Evolutionary conservation across 1,140 invertebrate genomes (phyloP), one percentile per base, ranked within the genome.

Genomic region (Drosophila busckii): DNA sequence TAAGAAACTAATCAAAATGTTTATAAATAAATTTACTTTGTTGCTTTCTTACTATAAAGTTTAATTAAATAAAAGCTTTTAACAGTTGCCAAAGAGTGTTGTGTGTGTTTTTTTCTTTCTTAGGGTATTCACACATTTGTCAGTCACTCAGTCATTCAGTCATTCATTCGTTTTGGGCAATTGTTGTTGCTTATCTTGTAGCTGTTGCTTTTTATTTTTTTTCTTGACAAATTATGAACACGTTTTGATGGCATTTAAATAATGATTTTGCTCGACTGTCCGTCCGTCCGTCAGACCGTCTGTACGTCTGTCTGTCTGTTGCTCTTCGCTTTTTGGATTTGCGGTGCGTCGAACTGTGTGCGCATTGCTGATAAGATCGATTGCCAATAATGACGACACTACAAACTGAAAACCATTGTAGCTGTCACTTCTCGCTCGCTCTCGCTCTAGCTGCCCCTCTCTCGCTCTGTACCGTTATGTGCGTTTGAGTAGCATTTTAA

Each of bases 141-240:
- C 52, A 22, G 17, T 2, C 42, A 15, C n/a, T 10, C 8, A n/a
- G 1, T 0, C 7, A 15, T 15, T 32, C 6, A 1, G 2, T 8
- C 19, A 15, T 6, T 12, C 17, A 23, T 23, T 20, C 35, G 28
- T 31, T 40, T 5, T 35, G 38, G 40, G 28, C 40, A 45, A 40
- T 45, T 7, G 10, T 31, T 15, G 41, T 20, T 25, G 19, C 10
- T 48, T n/a, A n/a, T 23, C 6, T 15, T 42, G 10, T 41, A 26
- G 12, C 19, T 38, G 26, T 53, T 22, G 50, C 20, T 41, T 45
- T 49, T 17, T 19, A 13, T 19, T 23, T n/a, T 4, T 35, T 45
- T 40, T 25, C 35, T 64, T 67, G 64, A 67, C 60, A 67, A 67
- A 64, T 64, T 67, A 64, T 64, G 60, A 67, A 67, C 64, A 67